Percentiles rank a stretch among this genome's conserved stretches.
Evolutionary conservation across 1,140 invertebrate genomes (phyloP).

Genomic region (Thalassaphorura encarpata): DNA sequence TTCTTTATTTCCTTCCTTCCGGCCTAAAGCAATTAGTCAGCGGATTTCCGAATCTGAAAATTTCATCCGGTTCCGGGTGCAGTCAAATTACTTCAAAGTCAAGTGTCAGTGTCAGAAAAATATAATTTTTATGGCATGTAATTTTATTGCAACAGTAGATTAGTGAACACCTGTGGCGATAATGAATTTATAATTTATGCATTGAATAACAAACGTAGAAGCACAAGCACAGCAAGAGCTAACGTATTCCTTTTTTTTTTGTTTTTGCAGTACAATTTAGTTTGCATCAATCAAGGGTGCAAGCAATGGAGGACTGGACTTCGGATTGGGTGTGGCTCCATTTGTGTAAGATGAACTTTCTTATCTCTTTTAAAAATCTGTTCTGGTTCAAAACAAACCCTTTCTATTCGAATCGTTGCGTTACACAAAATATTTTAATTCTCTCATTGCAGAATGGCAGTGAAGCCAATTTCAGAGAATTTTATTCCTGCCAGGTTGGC

Average conservation of each 20-base stretch:
- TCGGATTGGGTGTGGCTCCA: slow-evolving; percentile 10
- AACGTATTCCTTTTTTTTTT: slow-evolving; percentile 5
- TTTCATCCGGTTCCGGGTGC: no score
- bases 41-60: no score
- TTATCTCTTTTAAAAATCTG: background rate
- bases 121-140: no score
- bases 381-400: background rate
- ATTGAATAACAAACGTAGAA: no score
- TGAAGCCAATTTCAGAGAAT: slow-evolving; percentile 20
- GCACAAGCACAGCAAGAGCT: no score
- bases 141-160: no score
- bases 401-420: background rate
- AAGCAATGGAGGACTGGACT: slow-evolving; percentile 25
- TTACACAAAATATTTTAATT: background rate
- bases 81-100: no score
- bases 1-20: no score
- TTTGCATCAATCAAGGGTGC: slow-evolving; percentile 26
- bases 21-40: no score
- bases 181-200: no score
- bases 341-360: slow-evolving; percentile 29
- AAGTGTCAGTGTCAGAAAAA: no score
- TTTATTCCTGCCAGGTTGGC: slow-evolving; percentile 27
- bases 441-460: slow-evolving; percentile 15
- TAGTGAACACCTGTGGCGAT: no score
- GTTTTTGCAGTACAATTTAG: slow-evolving; percentile 18